Percentiles rank a stretch among this genome's conserved stretches.
Evolutionary conservation across 2,888 invertebrate genomes (phyloP).

Genomic region (Agonopterix subpropinquella): DNA sequence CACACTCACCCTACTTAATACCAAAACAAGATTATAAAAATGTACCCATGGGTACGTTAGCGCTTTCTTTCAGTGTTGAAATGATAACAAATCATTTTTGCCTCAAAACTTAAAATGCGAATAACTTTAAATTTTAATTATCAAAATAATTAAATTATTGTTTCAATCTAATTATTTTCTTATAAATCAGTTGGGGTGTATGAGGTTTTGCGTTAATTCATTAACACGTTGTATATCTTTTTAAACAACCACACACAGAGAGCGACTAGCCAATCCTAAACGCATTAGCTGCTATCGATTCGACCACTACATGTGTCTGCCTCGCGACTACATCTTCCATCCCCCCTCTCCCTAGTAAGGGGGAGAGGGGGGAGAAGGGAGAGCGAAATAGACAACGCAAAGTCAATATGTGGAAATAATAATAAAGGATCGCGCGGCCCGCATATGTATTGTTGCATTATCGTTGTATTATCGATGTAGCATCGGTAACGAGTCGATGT

Average conservation of each 20-base stretch:
- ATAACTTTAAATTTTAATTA: no score
- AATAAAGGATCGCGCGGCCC: slow-evolving; percentile 59
- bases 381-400: slow-evolving; percentile 52
- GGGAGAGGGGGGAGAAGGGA: slow-evolving; percentile 7
- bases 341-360: slow-evolving; percentile 12
- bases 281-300: slow-evolving; percentile 57
- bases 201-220: no score
- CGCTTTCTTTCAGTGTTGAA: no score
- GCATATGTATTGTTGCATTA: slow-evolving; percentile 65
- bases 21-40: no score
- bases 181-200: no score
- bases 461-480: slow-evolving; percentile 43
- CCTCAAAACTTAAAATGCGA: no score
- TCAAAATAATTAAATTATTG: no score
- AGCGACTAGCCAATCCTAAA: slow-evolving; percentile 45
- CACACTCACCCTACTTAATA: no score
- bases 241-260: slow-evolving; percentile 5
- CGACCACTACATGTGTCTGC: slow-evolving; percentile 53
- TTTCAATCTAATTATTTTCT: no score
- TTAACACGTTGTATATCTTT: no score
- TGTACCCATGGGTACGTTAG: no score
- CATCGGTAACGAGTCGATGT: slow-evolving; percentile 33
- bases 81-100: no score
- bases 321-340: slow-evolving; percentile 38
- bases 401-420: slow-evolving; percentile 74